Evolutionary conservation across 2,113 vertebrate species (phyloP).

Genomic region (Phyllostomus hastatus): DNA sequence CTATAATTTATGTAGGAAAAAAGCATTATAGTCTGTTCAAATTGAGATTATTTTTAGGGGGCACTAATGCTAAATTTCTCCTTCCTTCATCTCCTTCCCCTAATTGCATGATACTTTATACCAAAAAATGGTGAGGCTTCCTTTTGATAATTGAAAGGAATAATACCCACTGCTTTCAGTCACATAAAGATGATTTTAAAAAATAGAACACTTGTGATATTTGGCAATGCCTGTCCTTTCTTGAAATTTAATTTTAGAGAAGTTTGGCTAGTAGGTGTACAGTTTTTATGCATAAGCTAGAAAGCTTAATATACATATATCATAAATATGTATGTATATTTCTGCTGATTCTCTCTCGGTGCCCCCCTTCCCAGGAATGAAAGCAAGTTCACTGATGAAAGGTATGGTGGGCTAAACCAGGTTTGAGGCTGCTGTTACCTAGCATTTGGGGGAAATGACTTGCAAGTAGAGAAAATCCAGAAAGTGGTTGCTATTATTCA

Average conservation of each 20-base stretch:
- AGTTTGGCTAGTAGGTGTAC: neutral
- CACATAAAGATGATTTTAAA: neutral
- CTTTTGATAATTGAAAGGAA: neutral
- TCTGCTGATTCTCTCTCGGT: neutral
- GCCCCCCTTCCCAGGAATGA: neutral
- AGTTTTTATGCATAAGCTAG: neutral
- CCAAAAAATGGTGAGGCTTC: neutral
- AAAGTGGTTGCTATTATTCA: neutral
- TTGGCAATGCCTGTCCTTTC: neutral
- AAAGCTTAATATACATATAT: neutral
- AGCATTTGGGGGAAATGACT: fast-evolving
- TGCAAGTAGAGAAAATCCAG: neutral
- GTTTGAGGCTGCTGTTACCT: neutral
- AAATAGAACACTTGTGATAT: neutral
- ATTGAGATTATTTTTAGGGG: neutral
- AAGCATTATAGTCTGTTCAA: neutral
- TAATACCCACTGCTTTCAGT: neutral
- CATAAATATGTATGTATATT: neutral
- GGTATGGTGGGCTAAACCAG: neutral
- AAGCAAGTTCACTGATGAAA: neutral
- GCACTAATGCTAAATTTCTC: neutral
- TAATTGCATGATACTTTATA: neutral
- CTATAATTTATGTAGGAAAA: neutral
- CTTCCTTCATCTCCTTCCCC: neutral
- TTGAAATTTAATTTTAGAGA: neutral